phyloP scores from a whole-genome alignment of 1,140 invertebrate genomes.

The Halyomorpha halys region DNA sequence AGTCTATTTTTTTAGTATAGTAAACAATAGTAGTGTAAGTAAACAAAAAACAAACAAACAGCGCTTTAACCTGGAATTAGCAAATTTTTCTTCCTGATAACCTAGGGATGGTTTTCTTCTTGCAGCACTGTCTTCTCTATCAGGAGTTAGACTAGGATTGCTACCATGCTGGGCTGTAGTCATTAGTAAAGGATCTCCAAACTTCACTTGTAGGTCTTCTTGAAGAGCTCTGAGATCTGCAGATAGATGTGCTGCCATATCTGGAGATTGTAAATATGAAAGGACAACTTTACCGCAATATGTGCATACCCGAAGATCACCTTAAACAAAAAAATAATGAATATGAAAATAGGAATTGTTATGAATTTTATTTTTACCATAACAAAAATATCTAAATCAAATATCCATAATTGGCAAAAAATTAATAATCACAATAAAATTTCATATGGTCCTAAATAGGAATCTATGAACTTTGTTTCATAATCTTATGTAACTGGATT shows the following conservation, averaged over 20 bases:
- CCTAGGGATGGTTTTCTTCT: constrained; percentile 48
- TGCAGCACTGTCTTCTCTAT: constrained; percentile 20
- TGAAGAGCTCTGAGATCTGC: constrained; percentile 69
- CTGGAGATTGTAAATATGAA: constrained; percentile 74
- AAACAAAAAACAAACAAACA: neutral
- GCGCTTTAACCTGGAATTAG: constrained; percentile 39
- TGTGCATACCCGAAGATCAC: constrained; percentile 81
- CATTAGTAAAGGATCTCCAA: constrained; percentile 33
- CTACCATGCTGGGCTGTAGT: constrained; percentile 38
- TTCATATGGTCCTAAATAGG: neutral
- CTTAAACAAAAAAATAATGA: constrained; percentile 43
- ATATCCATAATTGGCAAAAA: too few relatives aligned
- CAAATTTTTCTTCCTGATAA: constrained; percentile 69
- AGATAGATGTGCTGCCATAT: constrained; percentile 58
- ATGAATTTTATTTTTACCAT: too few relatives aligned
- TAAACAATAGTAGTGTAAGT: neutral
- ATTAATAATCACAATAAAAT: too few relatives aligned
- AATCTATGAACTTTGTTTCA: too few relatives aligned
- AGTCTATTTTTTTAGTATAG: too few relatives aligned
- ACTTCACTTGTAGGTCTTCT: constrained; percentile 65
- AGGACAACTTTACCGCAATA: constrained; percentile 89
- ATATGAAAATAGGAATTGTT: too few relatives aligned
- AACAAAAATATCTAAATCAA: too few relatives aligned
- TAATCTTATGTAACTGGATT: too few relatives aligned
- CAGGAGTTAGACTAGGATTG: constrained; percentile 29